Evolutionary conservation across 2,797 vertebrate genomes (phyloP), one percentile per base, ranked within the genome.

Genomic region (Takifugu ocellatus): DNA sequence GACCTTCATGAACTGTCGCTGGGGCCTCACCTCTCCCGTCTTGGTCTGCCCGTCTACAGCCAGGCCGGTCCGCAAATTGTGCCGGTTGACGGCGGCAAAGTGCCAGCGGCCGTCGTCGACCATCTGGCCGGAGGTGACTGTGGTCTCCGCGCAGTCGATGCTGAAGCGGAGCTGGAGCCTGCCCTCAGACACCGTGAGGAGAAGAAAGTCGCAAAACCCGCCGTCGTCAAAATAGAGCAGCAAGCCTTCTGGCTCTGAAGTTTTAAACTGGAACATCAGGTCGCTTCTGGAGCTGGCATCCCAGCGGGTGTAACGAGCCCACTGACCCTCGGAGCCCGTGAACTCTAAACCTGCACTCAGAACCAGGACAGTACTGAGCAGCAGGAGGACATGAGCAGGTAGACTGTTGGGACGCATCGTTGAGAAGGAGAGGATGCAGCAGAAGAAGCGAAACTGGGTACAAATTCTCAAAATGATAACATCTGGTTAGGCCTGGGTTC

Each of bases 221-320:
- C 95, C 95, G 0, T 99, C 97, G 3, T 99, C 97, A 9, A 99
- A 94, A 87, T 99, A 99, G 59, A 99, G 91, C 10, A 99, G 78
- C 62, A 99, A 91, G 70, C 94, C 96, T 3, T 94, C 86, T 9
- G 96, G 93, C 42, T 93, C 76, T 0, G 94, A 93, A 50, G 97
- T 99, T 89, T 98, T 97, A 87, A 99, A 91, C 79, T 95, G 95
- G 79, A 98, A 97, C 36, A 92, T 98, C 78, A 99, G 94, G 82
- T 99, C 95, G 1, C 96, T 93, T 77, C 90, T 90, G 3, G 93
- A 93, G 87, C 96, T 96, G 74, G 96, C 96, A 44, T 99, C 97
- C 97, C 97, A 99, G 79, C 96, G 95, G 59, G 94, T 87, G 87
- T 96, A 99, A 68, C 96, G 96, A 63, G 95, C 93, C 96, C 96